These are phyloP conservation scores for Blera fallax DNA, from an alignment of 2,888 invertebrate genomes.

Conservation along the genomic window DNA sequence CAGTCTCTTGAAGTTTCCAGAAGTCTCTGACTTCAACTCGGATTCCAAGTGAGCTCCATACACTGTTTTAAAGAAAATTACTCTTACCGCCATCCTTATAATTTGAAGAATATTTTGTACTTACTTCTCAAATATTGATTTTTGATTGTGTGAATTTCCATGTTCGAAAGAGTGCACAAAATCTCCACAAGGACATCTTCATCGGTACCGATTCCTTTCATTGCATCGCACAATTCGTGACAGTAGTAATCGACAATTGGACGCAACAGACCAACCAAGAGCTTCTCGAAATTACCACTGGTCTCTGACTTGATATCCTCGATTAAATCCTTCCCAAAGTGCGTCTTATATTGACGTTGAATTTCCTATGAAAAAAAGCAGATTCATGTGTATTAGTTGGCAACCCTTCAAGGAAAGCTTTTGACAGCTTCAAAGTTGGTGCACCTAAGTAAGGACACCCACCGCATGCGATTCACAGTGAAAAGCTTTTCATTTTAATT, in stretches of 20 bases:
- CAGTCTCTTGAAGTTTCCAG: conserved; percentile 94
- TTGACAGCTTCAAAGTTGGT: neutral
- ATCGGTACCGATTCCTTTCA: conserved; percentile 91
- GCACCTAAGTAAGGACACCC: neutral
- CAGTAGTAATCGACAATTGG: conserved; percentile 91
- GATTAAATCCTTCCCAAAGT: conserved; percentile 86
- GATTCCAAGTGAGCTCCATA: conserved; percentile 90
- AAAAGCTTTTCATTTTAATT: neutral
- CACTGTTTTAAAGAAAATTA: conserved; percentile 83
- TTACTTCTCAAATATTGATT: conserved; percentile 89
- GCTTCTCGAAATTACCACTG: conserved; percentile 93
- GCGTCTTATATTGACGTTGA: conserved; percentile 81
- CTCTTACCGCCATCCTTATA: neutral
- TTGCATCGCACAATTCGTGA: conserved; percentile 92
- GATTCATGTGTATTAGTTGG: neutral
- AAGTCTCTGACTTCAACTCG: conserved; percentile 93
- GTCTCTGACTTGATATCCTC: conserved; percentile 94
- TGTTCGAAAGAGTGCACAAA: conserved; percentile 92
- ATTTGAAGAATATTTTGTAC: conserved; percentile 78
- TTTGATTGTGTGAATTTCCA: conserved; percentile 90
- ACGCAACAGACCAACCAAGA: conserved; percentile 91
- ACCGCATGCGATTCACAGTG: conserved; percentile 46
- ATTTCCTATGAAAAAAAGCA: conserved; percentile 76
- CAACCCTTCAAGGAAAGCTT: neutral
- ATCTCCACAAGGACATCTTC: conserved; percentile 94